These are phyloP conservation scores for Chironomus striatipennis DNA, from an alignment of 1,140 invertebrate species.

Conservation along the genomic window DNA sequence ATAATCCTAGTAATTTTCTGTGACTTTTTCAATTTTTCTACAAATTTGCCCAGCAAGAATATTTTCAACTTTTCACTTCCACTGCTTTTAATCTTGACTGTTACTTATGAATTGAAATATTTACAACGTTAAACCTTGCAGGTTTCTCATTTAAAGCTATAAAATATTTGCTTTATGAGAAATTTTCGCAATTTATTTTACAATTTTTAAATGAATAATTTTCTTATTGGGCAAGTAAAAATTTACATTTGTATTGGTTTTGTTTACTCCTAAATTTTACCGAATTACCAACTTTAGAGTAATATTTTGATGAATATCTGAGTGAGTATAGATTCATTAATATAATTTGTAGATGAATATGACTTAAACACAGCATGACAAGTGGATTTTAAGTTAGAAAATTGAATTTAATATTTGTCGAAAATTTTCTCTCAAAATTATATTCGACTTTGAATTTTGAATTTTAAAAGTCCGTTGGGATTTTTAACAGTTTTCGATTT, in stretches of 20 bases:
- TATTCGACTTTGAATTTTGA: too few species aligned
- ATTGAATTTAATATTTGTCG: too few species aligned
- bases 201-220: neutral
- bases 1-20: neutral
- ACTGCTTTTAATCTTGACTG: neutral
- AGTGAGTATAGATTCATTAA: too few species aligned
- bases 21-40: neutral
- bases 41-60: neutral
- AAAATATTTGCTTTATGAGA: neutral
- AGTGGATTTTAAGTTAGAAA: too few species aligned
- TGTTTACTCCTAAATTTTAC: too few species aligned
- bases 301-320: too few species aligned
- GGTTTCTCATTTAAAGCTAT: neutral
- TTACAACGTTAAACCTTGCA: neutral
- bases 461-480: too few species aligned
- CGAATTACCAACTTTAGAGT: too few species aligned
- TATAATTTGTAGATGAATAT: too few species aligned
- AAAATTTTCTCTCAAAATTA: too few species aligned
- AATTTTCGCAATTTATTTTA: neutral
- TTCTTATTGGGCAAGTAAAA: neutral
- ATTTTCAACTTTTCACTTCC: neutral
- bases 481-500: too few species aligned
- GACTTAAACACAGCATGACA: too few species aligned
- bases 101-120: neutral
- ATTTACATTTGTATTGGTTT: neutral